Percentiles rank a stretch among this genome's conserved stretches.
phyloP scores from a whole-genome alignment of 2,797 vertebrate genomes.

The Sciurus vulgaris region DNA sequence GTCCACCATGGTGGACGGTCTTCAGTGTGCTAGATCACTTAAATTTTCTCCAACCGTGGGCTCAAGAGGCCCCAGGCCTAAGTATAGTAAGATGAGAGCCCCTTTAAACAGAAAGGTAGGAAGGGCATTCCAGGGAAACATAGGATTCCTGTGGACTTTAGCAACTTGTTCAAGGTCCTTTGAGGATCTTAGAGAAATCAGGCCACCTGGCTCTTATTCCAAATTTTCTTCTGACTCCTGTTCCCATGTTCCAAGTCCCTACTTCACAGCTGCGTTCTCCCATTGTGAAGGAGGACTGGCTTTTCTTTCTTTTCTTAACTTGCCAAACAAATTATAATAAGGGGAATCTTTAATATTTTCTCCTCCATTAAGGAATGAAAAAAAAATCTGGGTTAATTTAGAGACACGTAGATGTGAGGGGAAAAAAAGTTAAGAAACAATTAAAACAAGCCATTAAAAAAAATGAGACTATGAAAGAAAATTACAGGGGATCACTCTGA shows the following conservation, averaged over 20 bases:
- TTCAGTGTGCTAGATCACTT: not conserved
- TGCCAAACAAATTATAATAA: not conserved
- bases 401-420: not conserved
- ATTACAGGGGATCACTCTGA: no score
- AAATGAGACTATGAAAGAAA: not conserved
- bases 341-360: not conserved
- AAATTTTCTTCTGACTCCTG: not conserved
- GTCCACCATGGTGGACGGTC: not conserved
- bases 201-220: not conserved
- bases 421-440: not conserved
- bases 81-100: not conserved
- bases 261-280: not conserved
- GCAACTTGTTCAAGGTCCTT: not conserved
- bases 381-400: not conserved
- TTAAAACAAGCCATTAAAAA: not conserved
- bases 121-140: not conserved
- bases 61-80: not conserved
- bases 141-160: not conserved
- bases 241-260: not conserved
- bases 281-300: not conserved
- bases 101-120: not conserved
- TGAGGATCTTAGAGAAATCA: not conserved
- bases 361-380: conserved; percentile 36
- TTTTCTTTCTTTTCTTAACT: not conserved
- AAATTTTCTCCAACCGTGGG: not conserved